Evolutionary conservation across 2,113 vertebrate genomes (phyloP), one percentile per base, ranked within the genome.

Genomic region (Cranoglanis bouderius): DNA sequence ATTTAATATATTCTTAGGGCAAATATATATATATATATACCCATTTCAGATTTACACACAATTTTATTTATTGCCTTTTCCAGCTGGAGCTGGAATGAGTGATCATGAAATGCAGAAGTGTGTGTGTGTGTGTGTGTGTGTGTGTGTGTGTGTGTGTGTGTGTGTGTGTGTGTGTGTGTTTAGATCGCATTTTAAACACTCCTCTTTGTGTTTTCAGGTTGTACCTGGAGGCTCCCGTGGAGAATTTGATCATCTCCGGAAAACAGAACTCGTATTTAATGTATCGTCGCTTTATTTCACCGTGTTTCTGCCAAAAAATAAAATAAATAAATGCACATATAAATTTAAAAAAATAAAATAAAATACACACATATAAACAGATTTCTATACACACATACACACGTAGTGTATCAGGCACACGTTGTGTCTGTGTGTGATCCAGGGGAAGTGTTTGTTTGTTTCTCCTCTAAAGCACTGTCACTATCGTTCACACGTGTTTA

Each of bases 121-220:
- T 77, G 18, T 77, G 29, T 80, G 46, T 80, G 77, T 81, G 26
- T 51, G 49, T 49, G 43, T 78, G 43, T 78, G 75, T 78, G 80
- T 82, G 80, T 57, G 19, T 78, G 40, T 77, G 18, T 77, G 29
- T 80, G 46, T 80, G 77, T 81, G 26, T 51, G 49, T 49, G 43
- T 78, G 43, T 78, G 75, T 78, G 80, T 82, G 80, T 57, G 80
- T 35, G 80, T 84, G 38, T 63, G 82, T 84, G 55, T 65, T 21
- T 46, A 3, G 18, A 74, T 24, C 35, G 16, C 24, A 46, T 77
- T 26, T 77, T 77, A 77, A 77, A 29, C 74, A 4, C 10, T 46
- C 10, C 40, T 49, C 40, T n/a, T 49, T 82, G 80, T 82, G 80
- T 57, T 57, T 82, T 35, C 32, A 82, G 80, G 80, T 59, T 77